These are phyloP conservation scores for Chondrilla cf. caribensis DNA, from an alignment of 37 sponge, comb jelly and placozoan genomes.

Conservation along the genomic window DNA sequence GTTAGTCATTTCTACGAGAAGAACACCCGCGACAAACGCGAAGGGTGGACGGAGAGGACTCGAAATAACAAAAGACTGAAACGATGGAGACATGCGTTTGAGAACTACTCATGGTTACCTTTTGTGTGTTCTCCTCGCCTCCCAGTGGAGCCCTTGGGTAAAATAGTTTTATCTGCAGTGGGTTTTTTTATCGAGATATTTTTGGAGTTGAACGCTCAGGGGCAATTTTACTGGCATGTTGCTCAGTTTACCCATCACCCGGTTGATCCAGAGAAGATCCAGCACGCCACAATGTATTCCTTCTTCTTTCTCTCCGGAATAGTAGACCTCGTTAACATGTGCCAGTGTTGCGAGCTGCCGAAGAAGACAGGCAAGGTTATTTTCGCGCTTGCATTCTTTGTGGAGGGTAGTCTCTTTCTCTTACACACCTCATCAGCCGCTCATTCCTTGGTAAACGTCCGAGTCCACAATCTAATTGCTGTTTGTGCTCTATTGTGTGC, in stretches of 20 bases:
- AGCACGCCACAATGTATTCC: conserved; percentile 23
- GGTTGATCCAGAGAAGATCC: not conserved
- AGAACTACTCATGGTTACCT: not conserved
- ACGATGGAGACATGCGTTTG: not conserved
- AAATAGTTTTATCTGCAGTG: not conserved
- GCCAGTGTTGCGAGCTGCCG: not conserved
- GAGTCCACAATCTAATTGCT: too few relatives aligned
- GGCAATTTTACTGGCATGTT: not conserved
- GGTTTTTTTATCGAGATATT: not conserved
- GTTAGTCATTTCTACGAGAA: not conserved
- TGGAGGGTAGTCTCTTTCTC: not conserved
- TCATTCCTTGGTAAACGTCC: too few relatives aligned
- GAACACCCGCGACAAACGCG: not conserved
- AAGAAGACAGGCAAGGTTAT: not conserved
- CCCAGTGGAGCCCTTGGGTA: not conserved
- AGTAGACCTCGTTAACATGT: not conserved
- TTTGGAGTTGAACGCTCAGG: not conserved
- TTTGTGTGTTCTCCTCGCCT: conserved; percentile 12
- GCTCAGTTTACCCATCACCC: not conserved
- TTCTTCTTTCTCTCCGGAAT: conserved; percentile 15
- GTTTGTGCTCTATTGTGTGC: too few relatives aligned
- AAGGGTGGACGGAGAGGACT: not conserved
- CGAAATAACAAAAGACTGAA: too few relatives aligned
- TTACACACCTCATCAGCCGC: not conserved
- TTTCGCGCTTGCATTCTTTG: not conserved